A percentile compares a stretch with the other conserved stretches of the same genome.
Conservation (phyloP, 2,888 invertebrate species). For the Troides oblongomaculatus region DNA sequence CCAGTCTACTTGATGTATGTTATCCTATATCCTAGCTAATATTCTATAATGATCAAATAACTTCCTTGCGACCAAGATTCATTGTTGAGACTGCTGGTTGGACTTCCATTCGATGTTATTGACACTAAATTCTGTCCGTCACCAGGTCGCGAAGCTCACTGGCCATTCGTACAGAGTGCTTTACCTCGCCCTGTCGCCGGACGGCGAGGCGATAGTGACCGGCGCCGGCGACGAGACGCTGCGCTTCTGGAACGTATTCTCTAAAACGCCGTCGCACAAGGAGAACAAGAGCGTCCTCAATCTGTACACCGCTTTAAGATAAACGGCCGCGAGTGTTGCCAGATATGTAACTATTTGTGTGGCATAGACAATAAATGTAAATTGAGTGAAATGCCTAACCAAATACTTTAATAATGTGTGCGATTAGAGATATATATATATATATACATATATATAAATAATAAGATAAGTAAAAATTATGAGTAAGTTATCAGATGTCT, state of each 20-base stretch:
- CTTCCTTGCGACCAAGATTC: no score
- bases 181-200: constrained; percentile 97
- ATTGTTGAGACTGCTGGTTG: no score
- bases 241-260: constrained; percentile 99
- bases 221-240: constrained; percentile 99
- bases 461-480: constrained; percentile 12
- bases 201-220: constrained; percentile 99
- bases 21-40: no score
- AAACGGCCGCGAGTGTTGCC: constrained; percentile 38
- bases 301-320: constrained; percentile 89
- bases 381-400: constrained; percentile 16
- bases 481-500: constrained; percentile 25
- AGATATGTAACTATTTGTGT: not conserved
- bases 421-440: not conserved
- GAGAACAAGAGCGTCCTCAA: constrained; percentile 96
- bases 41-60: no score
- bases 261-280: constrained; percentile 96
- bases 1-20: no score
- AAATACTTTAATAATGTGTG: constrained; percentile 19
- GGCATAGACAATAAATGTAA: constrained; percentile 8
- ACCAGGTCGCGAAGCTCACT: constrained; percentile 95
- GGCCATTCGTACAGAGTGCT: constrained; percentile 98
- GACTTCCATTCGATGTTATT: no score
- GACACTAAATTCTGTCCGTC: constrained; percentile 25
- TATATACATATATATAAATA: not conserved